Conservation (phyloP, 1,140 invertebrate genomes). For the Cepaea nemoralis region DNA sequence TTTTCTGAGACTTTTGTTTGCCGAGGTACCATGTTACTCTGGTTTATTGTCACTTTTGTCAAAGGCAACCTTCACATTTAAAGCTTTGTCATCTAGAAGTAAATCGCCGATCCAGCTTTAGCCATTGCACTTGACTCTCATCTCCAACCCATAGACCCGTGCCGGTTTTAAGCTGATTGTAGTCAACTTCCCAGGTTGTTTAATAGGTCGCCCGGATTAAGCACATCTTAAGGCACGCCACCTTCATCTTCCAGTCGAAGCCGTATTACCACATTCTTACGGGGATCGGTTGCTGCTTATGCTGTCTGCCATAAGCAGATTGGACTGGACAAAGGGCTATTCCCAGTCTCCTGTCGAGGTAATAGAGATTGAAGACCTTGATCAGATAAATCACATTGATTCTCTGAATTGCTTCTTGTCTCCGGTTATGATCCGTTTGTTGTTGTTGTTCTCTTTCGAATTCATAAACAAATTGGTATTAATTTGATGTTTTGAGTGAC, state of each 20-base stretch:
- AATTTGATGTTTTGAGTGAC: too few species aligned
- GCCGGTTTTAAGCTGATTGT: background rate
- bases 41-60: background rate
- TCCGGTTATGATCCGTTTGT: too few species aligned
- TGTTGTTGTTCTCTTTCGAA: too few species aligned
- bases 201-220: background rate
- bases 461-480: too few species aligned
- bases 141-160: background rate
- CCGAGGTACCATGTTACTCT: too few species aligned
- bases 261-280: conserved; percentile 13
- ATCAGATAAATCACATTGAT: background rate
- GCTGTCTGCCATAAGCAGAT: conserved; percentile 1
- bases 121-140: background rate
- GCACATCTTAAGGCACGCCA: background rate
- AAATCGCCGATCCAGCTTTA: background rate
- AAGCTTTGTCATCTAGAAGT: background rate
- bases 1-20: too few species aligned
- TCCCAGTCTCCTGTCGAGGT: background rate
- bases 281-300: conserved; percentile 5
- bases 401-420: background rate
- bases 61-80: background rate
- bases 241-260: background rate
- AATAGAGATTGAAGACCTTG: background rate
- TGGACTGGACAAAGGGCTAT: conserved; percentile 8
- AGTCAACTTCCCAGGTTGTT: background rate